phyloP scores from a whole-genome alignment of 2,888 invertebrate species.

The Agrenia bidenticulata region DNA sequence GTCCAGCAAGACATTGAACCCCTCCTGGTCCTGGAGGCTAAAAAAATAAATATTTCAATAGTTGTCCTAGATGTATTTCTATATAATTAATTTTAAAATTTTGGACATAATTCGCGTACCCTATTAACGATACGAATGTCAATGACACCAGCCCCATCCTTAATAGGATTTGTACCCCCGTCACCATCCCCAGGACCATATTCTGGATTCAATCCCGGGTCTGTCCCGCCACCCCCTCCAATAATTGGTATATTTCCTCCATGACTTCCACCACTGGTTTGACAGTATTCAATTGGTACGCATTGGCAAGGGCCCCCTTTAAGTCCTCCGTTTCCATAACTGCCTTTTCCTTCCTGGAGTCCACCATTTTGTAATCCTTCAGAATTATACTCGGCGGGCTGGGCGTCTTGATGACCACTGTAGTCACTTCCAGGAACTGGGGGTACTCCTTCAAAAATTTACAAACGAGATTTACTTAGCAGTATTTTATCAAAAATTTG shows the following conservation, averaged over 20 bases:
- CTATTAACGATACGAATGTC: constrained; percentile 53
- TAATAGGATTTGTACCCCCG: constrained; percentile 26
- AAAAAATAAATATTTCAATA: too few relatives aligned
- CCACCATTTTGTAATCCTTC: too few relatives aligned
- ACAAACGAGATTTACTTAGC: too few relatives aligned
- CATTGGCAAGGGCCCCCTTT: constrained; percentile 25
- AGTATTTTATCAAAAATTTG: too few relatives aligned
- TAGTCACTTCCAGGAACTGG: too few relatives aligned
- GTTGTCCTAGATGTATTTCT: too few relatives aligned
- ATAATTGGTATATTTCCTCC: constrained; percentile 11
- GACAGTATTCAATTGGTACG: constrained; percentile 28
- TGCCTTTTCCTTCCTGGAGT: too few relatives aligned
- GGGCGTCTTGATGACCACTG: too few relatives aligned
- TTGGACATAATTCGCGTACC: too few relatives aligned
- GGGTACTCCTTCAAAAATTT: too few relatives aligned
- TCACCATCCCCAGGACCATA: constrained; percentile 31
- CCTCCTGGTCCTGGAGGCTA: constrained; percentile 44
- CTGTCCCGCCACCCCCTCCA: constrained; percentile 14
- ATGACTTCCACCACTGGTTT: constrained; percentile 16
- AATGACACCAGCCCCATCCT: constrained; percentile 52
- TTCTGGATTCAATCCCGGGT: constrained; percentile 18
- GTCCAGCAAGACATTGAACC: constrained; percentile 43
- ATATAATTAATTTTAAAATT: too few relatives aligned
- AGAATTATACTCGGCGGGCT: too few relatives aligned
- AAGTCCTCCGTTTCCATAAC: constrained; percentile 6